Percentiles rank a stretch among this genome's conserved stretches.
phyloP scores from a whole-genome alignment of 2,113 vertebrate genomes.

The Columba janthina region DNA sequence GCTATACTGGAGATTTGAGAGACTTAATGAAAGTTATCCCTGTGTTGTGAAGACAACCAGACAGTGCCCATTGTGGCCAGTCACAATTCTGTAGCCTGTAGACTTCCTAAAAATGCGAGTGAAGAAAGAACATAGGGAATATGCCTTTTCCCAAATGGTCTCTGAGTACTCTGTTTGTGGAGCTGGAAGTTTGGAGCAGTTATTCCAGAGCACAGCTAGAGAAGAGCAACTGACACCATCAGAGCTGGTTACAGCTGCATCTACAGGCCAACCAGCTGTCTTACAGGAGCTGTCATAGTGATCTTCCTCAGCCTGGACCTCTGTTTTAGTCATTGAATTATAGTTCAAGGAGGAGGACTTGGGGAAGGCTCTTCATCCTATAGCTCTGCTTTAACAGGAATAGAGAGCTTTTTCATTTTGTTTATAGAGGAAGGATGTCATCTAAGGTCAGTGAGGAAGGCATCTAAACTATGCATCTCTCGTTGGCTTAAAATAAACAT shows the following conservation, averaged over 20 bases:
- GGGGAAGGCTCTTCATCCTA: neutral
- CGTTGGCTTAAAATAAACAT: neutral
- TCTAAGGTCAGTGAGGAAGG: neutral
- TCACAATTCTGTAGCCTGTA: neutral
- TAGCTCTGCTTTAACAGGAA: neutral
- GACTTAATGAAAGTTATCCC: neutral
- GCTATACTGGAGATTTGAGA: neutral
- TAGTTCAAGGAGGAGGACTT: neutral
- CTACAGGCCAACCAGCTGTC: neutral
- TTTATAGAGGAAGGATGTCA: neutral
- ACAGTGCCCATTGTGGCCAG: rapidly evolving
- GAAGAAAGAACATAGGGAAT: neutral
- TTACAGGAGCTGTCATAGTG: neutral
- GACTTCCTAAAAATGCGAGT: neutral
- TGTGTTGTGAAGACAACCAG: neutral
- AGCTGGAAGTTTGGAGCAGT: neutral
- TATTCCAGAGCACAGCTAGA: neutral
- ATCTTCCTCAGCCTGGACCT: neutral
- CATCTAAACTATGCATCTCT: neutral
- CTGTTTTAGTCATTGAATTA: neutral
- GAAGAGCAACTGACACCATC: neutral
- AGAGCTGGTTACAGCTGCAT: neutral
- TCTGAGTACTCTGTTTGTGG: neutral
- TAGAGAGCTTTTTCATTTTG: neutral
- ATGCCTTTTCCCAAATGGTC: neutral